These are phyloP conservation scores for Lates japonicus DNA, from an alignment of 2,797 vertebrate genomes.

Conservation along the genomic window DNA sequence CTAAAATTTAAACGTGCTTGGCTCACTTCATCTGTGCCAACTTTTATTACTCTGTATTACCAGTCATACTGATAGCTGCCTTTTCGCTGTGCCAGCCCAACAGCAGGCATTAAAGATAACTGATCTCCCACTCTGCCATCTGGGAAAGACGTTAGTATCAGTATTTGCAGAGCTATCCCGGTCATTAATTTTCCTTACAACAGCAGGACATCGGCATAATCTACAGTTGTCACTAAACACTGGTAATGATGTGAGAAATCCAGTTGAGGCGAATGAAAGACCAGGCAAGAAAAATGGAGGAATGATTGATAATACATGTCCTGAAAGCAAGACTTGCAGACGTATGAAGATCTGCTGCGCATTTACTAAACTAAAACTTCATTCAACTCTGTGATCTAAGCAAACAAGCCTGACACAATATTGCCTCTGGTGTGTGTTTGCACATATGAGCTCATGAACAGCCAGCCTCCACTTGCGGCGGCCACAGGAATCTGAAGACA, in stretches of 20 bases:
- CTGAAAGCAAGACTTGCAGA: not conserved
- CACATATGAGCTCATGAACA: constrained; percentile 31
- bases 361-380: constrained; percentile 21
- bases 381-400: constrained; percentile 27
- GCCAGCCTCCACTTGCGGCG: constrained; percentile 5
- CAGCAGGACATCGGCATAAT: constrained; percentile 56
- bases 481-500: constrained; percentile 19
- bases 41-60: constrained; percentile 68
- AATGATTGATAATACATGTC: constrained; percentile 12
- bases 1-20: constrained; percentile 64
- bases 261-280: constrained; percentile 39
- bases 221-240: constrained; percentile 57
- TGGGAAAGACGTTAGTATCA: constrained; percentile 67
- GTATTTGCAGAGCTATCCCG: constrained; percentile 33
- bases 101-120: constrained; percentile 61
- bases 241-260: constrained; percentile 70
- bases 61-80: constrained; percentile 45
- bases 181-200: constrained; percentile 64
- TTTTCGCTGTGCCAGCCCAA: constrained; percentile 53
- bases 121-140: constrained; percentile 67
- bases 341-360: constrained; percentile 10
- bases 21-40: constrained; percentile 69
- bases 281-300: constrained; percentile 7
- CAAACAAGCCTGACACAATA: constrained; percentile 23
- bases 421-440: constrained; percentile 23